A percentile compares a stretch with the other conserved stretches of the same genome.
phyloP scores from a whole-genome alignment of 30 jellyfish, hydroid and myxozoan genomes.

The Morbakka virulenta region DNA sequence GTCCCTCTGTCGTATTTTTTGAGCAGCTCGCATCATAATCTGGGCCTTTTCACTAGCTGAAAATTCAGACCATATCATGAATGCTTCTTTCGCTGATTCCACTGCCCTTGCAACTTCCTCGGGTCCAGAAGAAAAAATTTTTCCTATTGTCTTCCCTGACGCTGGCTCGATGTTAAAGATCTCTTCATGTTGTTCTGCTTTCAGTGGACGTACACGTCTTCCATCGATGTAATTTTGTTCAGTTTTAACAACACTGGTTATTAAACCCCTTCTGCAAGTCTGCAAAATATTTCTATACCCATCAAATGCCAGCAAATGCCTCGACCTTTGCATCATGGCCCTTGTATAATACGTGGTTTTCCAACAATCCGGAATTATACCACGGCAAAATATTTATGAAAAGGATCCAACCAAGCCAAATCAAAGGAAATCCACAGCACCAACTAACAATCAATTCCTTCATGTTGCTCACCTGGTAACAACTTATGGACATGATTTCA shows the following conservation, averaged over 20 bases:
- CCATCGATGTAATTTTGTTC: conserved; percentile 80
- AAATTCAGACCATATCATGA: conserved; percentile 57
- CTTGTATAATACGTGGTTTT: too few species aligned
- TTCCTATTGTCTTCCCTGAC: conserved; percentile 72
- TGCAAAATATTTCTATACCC: background rate
- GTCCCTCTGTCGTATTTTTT: conserved; percentile 49
- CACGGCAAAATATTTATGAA: too few species aligned
- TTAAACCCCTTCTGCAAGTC: background rate
- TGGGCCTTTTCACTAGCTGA: conserved; percentile 59
- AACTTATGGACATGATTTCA: too few species aligned
- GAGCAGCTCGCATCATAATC: conserved; percentile 71
- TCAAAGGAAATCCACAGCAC: too few species aligned
- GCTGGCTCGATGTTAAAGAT: conserved; percentile 64
- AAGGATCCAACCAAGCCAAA: too few species aligned
- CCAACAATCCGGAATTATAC: too few species aligned
- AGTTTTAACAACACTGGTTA: background rate
- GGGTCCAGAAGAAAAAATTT: conserved; percentile 55
- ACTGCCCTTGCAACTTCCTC: conserved; percentile 83
- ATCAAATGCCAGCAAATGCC: too few species aligned
- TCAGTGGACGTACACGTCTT: conserved; percentile 51
- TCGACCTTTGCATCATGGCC: too few species aligned
- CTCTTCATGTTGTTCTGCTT: conserved; percentile 21
- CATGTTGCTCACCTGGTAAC: too few species aligned
- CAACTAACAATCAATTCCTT: too few species aligned
- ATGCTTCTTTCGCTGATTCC: conserved; percentile 72